phyloP scores from a whole-genome alignment of 2,113 vertebrate genomes.

The Cygnus atratus region DNA sequence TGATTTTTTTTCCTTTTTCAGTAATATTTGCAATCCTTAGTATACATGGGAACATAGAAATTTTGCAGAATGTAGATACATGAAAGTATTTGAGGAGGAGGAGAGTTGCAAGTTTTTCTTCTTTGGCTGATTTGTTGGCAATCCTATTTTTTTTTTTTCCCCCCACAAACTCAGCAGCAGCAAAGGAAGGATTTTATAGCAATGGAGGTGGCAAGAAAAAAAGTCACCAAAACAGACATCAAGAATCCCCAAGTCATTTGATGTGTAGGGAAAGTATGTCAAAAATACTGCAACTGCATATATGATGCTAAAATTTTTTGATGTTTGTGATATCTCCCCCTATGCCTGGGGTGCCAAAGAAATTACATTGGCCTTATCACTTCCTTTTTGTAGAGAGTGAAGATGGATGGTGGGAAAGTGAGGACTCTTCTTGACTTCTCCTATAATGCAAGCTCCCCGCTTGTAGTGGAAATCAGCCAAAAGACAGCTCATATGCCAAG shows the following conservation, averaged over 20 bases:
- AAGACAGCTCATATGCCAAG: constrained; percentile 35
- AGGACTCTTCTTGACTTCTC: constrained; percentile 43
- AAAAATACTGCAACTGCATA: background rate
- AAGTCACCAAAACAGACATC: background rate
- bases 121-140: background rate
- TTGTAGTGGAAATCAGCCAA: constrained; percentile 54
- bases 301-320: background rate
- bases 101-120: background rate
- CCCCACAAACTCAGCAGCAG: background rate
- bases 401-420: constrained; percentile 15
- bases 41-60: background rate
- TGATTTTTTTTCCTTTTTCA: background rate
- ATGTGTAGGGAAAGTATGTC: background rate
- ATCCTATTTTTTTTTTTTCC: background rate
- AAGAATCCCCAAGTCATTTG: background rate
- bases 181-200: constrained; percentile 15
- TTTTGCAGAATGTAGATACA: background rate
- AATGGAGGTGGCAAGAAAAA: background rate
- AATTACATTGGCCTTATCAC: background rate
- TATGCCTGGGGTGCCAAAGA: background rate
- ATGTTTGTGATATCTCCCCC: background rate
- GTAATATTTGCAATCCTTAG: background rate
- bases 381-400: background rate
- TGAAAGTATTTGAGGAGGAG: background rate
- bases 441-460: background rate